Evolutionary conservation across 1,140 invertebrate species (phyloP).

Genomic region (Drosophila subobscura): DNA sequence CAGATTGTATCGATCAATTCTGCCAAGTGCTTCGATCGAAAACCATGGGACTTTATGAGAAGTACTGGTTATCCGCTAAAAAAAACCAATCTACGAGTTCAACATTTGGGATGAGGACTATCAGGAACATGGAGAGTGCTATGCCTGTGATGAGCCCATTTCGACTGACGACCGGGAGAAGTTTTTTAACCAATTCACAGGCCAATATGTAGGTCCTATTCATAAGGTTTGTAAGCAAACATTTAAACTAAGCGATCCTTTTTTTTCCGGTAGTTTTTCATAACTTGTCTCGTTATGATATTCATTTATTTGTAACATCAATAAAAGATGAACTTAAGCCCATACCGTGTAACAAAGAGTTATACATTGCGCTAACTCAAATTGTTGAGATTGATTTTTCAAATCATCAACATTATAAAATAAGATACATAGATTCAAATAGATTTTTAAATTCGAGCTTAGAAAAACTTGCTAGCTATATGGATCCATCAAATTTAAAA

Average conservation of each 20-base stretch:
- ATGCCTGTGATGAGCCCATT: not conserved
- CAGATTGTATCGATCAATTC: constrained; percentile 2
- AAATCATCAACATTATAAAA: not conserved
- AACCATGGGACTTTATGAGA: not conserved
- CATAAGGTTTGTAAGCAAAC: not conserved
- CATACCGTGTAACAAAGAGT: not conserved
- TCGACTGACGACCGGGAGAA: not conserved
- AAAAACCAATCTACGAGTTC: not conserved
- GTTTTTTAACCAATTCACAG: constrained; percentile 4
- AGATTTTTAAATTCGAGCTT: not conserved
- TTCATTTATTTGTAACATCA: constrained; percentile 4
- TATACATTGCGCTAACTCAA: not conserved
- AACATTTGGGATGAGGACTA: not conserved
- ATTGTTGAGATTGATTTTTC: not conserved
- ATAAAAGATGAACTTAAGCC: not conserved
- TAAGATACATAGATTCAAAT: constrained; percentile 5
- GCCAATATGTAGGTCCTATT: not conserved
- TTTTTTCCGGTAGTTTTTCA: constrained; percentile 19
- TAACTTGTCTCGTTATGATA: not conserved
- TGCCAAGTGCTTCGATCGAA: not conserved
- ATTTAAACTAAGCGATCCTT: not conserved
- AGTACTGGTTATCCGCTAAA: constrained; percentile 7
- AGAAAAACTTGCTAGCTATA: not conserved
- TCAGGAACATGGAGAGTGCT: not conserved
- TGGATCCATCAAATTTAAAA: not conserved